phyloP scores from a whole-genome alignment of 2,888 invertebrate genomes.

The Spilosoma lubricipeda region DNA sequence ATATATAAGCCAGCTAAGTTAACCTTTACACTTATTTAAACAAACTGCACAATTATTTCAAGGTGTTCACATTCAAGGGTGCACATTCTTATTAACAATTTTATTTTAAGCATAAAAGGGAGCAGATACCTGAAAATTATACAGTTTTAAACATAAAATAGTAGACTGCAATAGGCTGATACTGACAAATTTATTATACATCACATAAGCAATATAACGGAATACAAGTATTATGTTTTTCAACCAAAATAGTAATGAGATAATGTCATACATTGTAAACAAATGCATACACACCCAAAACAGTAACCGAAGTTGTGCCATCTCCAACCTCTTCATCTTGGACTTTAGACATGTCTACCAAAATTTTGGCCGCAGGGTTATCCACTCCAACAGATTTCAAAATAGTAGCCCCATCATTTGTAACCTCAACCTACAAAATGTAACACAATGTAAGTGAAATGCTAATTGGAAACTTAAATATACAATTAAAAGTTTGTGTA shows the following conservation, averaged over 20 bases:
- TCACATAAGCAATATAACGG: too few relatives aligned
- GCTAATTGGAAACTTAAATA: not conserved
- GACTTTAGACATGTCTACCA: slow-evolving; percentile 99
- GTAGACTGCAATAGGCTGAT: too few relatives aligned
- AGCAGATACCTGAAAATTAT: too few relatives aligned
- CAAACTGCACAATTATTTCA: too few relatives aligned
- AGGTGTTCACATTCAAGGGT: too few relatives aligned
- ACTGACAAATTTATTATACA: too few relatives aligned
- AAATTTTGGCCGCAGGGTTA: slow-evolving; percentile 99
- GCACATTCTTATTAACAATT: too few relatives aligned
- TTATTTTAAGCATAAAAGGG: too few relatives aligned
- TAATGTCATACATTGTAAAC: not conserved
- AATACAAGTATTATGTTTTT: too few relatives aligned
- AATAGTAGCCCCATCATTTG: slow-evolving; percentile 99
- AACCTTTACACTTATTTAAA: too few relatives aligned
- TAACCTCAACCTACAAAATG: slow-evolving; percentile 93
- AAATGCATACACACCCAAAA: slow-evolving; percentile 86
- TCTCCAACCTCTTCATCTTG: slow-evolving; percentile 99
- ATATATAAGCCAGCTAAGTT: too few relatives aligned
- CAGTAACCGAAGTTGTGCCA: slow-evolving; percentile 99
- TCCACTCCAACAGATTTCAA: slow-evolving; percentile 98
- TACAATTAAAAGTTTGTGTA: not conserved
- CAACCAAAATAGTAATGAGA: not conserved
- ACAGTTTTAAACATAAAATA: too few relatives aligned
- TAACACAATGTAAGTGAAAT: not conserved